Evolutionary conservation across 2,888 invertebrate species (phyloP), one percentile per base, ranked within the genome.

Genomic region (Plutella xylostella): DNA sequence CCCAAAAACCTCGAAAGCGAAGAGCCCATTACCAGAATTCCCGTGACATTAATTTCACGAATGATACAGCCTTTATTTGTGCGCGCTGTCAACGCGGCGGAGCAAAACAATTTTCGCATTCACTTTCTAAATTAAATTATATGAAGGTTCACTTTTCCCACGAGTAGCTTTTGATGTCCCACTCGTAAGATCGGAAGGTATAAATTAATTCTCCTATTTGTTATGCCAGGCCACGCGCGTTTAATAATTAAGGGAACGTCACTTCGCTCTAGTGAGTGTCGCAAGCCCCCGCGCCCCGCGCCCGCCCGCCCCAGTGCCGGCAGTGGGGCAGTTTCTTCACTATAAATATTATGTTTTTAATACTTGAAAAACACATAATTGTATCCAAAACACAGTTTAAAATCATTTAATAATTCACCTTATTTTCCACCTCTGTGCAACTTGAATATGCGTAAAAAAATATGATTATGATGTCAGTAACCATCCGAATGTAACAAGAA

Each of bases 151-250:
- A 43, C 20, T 42, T 61, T 61, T 65, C 65, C 65, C 68, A 60
- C 60, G 65, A 69, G 71, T 63, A 71, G 64, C 63, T 70, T 70
- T 70, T 68, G 73, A 72, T 68, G 68, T 66, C 60, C 59, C 61
- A 68, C 69, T 74, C 67, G 64, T 70, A 70, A 70, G 68, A 68
- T 68, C 65, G 65, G 63, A 66, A 66, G 58, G 65, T 67, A 71
- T 73, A 72, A 73, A 71, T 76, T 69, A 73, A 66, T 59, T 59
- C 49, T 51, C 65, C 64, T 66, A 63, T 75, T 76, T 68, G 67
- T 71, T 73, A 74, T 76, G 70, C 73, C 50, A 46, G 52, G 57
- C 65, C 68, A 68, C 63, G 68, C 62, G 57, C 61, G 55, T 53
- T 50, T 51, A 54, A 51, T 54, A 57, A 56, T 55, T 55, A 51